Evolutionary conservation across 2,888 invertebrate species (phyloP).

Genomic region (Epsilonema sp.): DNA sequence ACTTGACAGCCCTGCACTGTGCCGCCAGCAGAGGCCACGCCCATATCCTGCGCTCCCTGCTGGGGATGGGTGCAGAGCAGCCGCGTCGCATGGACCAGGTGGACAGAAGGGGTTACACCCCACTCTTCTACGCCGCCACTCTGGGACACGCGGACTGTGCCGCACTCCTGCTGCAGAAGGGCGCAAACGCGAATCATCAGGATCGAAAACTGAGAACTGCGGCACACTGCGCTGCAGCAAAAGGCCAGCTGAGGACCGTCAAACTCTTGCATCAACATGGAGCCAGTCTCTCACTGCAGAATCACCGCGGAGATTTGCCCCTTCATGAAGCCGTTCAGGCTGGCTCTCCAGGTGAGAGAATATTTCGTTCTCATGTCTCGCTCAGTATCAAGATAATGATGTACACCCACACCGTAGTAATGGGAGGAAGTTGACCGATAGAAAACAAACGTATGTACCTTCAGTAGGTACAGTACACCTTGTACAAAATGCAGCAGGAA

Average conservation of each 20-base stretch:
- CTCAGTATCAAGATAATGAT: not conserved
- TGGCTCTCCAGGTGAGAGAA: conserved; percentile 48
- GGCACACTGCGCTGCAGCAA: conserved; percentile 24
- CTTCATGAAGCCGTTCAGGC: conserved; percentile 86
- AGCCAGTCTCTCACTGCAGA: conserved; percentile 73
- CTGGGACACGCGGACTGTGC: conserved; percentile 86
- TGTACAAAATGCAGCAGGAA: not conserved
- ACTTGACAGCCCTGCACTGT: conserved; percentile 83
- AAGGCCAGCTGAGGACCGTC: conserved; percentile 61
- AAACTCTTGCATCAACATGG: conserved; percentile 52
- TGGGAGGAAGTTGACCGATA: not conserved
- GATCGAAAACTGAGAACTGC: conserved; percentile 21
- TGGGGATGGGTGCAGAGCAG: conserved; percentile 50
- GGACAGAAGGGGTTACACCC: conserved; percentile 80
- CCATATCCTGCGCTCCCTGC: conserved; percentile 65
- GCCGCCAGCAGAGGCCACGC: conserved; percentile 87
- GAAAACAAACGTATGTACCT: not conserved
- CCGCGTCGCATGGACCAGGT: conserved; percentile 8
- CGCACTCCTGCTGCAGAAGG: conserved; percentile 61
- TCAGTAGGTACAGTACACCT: not conserved
- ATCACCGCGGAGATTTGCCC: conserved; percentile 79
- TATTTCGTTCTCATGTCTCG: not conserved
- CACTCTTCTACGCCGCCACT: conserved; percentile 86
- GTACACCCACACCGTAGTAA: not conserved
- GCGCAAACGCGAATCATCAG: conserved; percentile 67